Evolutionary conservation across 2,888 invertebrate species (phyloP).

Genomic region (Amphipyra berbera): DNA sequence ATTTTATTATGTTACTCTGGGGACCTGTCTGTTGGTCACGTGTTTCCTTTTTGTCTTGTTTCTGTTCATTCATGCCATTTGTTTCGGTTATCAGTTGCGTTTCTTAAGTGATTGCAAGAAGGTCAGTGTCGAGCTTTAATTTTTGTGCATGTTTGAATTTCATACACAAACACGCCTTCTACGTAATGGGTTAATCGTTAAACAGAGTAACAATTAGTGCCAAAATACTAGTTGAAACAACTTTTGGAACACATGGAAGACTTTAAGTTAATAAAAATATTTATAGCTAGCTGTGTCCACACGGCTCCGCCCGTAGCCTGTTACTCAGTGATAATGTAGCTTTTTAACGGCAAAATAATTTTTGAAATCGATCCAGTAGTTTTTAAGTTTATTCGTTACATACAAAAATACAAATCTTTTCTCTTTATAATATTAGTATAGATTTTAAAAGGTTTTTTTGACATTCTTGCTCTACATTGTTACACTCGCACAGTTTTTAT

Average conservation of each 20-base stretch:
- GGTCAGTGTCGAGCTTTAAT: slow-evolving; percentile 23
- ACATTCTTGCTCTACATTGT: too few relatives aligned
- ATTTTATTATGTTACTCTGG: slow-evolving; percentile 44
- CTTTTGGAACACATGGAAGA: not conserved
- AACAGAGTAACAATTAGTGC: slow-evolving; percentile 1
- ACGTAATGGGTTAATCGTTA: slow-evolving; percentile 1
- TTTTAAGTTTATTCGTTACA: too few relatives aligned
- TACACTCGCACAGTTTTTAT: too few relatives aligned
- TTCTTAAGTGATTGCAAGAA: slow-evolving; percentile 15
- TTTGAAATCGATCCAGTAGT: too few relatives aligned
- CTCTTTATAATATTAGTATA: too few relatives aligned
- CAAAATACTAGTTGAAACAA: not conserved
- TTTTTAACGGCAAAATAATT: too few relatives aligned
- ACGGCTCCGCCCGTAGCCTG: too few relatives aligned
- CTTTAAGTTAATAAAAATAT: too few relatives aligned
- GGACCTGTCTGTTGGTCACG: slow-evolving; percentile 29
- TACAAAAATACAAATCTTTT: too few relatives aligned
- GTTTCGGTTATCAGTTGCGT: slow-evolving; percentile 33
- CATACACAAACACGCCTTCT: not conserved
- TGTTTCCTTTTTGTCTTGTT: slow-evolving; percentile 30
- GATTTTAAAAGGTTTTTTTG: too few relatives aligned
- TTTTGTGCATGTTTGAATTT: slow-evolving; percentile 5
- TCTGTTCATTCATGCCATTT: slow-evolving; percentile 50
- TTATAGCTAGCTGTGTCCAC: too few relatives aligned
- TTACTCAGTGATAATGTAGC: too few relatives aligned